Evolutionary conservation across 2,888 invertebrate species (phyloP).

Genomic region (Emesis furor): DNA sequence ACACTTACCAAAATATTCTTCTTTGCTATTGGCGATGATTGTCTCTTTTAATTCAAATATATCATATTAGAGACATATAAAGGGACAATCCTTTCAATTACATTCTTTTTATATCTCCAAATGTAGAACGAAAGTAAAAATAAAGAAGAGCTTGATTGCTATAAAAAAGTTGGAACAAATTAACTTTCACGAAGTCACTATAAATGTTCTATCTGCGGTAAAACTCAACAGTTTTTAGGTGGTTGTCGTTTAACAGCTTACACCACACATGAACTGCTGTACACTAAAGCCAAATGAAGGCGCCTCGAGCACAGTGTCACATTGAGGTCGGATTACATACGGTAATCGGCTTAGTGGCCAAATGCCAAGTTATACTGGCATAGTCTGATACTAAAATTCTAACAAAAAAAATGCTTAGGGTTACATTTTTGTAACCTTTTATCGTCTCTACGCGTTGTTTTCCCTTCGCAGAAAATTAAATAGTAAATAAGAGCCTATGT

Average conservation of each 20-base stretch:
- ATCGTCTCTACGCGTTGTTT: no score
- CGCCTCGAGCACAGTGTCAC: constrained; percentile 75
- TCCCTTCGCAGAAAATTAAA: no score
- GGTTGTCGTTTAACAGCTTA: constrained; percentile 8
- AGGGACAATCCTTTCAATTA: no score
- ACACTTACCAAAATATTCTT: no score
- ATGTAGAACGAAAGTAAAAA: no score
- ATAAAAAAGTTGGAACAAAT: no score
- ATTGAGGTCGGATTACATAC: constrained; percentile 80
- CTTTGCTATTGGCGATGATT: no score
- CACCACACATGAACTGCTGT: constrained; percentile 40
- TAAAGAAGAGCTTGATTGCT: no score
- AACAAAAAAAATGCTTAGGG: background rate
- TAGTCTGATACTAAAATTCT: constrained; percentile 42
- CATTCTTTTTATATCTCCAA: no score
- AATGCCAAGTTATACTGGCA: constrained; percentile 82
- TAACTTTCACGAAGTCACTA: background rate
- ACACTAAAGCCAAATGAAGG: constrained; percentile 82
- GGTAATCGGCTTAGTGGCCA: constrained; percentile 80
- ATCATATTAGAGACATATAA: no score
- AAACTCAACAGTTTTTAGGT: background rate
- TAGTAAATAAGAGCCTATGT: no score
- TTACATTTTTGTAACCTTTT: background rate
- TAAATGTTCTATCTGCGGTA: background rate
- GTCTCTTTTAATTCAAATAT: no score